Evolutionary conservation across 2,888 invertebrate species (phyloP), one percentile per base, ranked within the genome.

Genomic region (Balanococcus diminutus): DNA sequence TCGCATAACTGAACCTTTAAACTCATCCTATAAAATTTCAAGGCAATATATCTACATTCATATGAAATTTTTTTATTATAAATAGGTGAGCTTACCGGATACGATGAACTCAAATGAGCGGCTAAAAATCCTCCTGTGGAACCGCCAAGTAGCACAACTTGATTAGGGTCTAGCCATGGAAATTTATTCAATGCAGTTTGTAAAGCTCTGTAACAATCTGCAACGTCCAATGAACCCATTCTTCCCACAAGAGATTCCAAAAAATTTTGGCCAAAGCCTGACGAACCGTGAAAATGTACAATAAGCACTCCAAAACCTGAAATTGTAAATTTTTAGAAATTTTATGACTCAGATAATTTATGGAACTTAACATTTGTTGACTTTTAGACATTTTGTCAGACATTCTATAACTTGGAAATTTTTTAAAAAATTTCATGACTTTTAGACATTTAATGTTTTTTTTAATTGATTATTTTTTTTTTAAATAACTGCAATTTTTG

Each of bases 111-210:
- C 2, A 98, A 91, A 90, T 97, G 96, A 3, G 94, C 92, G 4
- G 94, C 94, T 0, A 97, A 90, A 90, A 97, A 98, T 25, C 97
- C 98, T 14, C 97, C 98, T 90, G 98, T 97, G 0, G 97, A 97
- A 0, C 97, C 97, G 0, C 98, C 98, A 88, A 91, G 92, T 0
- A 96, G 90, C 81, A 93, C 92, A 11, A 96, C 89, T 86, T 92
- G 92, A 0, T 91, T 90, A 0, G 90, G 89, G 89, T 95, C 93
- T 8, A 96, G 89, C 89, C 90, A 91, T 0, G 92, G 90, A 88
- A 90, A 98, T 97, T 88, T 92, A 91, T 0, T 97, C 96, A 91
- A 98, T 98, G 11, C 92, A 90, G 32, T 91, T 91, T 0, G 98
- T 97, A 72, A 95, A 92, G 87, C 92, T 92, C 14, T 95, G 95